Percentiles rank a stretch among this genome's conserved stretches.
Evolutionary conservation across 1,140 invertebrate species (phyloP).

Genomic region (Nephila pilipes): DNA sequence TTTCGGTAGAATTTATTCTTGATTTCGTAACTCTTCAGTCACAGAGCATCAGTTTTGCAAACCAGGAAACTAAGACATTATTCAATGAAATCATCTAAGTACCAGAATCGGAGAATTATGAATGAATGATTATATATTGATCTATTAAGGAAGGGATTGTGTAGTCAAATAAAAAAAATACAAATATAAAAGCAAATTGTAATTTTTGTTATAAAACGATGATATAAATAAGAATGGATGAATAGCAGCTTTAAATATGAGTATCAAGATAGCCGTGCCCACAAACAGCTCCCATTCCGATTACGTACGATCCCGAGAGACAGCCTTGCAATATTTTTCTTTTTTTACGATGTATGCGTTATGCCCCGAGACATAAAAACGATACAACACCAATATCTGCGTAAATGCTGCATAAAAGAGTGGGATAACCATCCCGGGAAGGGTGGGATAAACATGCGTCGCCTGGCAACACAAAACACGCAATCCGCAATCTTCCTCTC

Average conservation of each 20-base stretch:
- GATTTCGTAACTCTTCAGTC: too few relatives aligned
- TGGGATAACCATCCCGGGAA: constrained; percentile 40
- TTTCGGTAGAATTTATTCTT: too few relatives aligned
- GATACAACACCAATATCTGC: constrained; percentile 44
- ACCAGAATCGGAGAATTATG: too few relatives aligned
- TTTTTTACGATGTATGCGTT: constrained; percentile 15
- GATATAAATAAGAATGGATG: background rate
- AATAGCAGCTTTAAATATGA: background rate
- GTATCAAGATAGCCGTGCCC: background rate
- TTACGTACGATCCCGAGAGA: background rate
- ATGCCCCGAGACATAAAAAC: constrained; percentile 9
- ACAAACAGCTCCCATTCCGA: background rate
- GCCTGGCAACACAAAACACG: constrained; percentile 25
- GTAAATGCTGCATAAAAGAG: constrained; percentile 46
- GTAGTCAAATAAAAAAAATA: too few relatives aligned
- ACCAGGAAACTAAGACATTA: too few relatives aligned
- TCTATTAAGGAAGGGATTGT: too few relatives aligned
- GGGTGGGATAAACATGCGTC: constrained; percentile 5
- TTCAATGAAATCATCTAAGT: too few relatives aligned
- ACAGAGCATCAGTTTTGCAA: too few relatives aligned
- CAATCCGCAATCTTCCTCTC: background rate
- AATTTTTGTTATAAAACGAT: background rate
- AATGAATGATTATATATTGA: too few relatives aligned
- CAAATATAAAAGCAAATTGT: background rate
- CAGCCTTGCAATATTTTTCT: background rate